phyloP scores from a whole-genome alignment of 2,797 vertebrate genomes.

The Labeo calbasu region DNA sequence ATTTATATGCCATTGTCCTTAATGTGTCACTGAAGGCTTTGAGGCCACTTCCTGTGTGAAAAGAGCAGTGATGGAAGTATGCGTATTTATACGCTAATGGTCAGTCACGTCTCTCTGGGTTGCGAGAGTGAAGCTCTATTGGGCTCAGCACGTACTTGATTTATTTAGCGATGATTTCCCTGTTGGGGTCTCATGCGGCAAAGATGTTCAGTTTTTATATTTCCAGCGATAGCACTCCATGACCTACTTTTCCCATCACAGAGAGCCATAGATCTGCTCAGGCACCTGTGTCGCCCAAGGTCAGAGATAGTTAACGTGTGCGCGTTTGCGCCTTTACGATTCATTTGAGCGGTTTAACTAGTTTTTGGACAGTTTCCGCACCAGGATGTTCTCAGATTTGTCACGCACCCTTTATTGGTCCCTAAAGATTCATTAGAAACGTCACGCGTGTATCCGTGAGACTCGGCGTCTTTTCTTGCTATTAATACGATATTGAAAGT shows the following conservation, averaged over 20 bases:
- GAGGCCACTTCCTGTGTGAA: slow-evolving; percentile 6
- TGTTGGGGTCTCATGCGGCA: slow-evolving; percentile 75
- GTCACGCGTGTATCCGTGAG: not conserved
- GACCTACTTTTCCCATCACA: slow-evolving; percentile 79
- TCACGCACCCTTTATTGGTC: not conserved
- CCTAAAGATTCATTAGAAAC: slow-evolving; percentile 20
- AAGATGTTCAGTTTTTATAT: slow-evolving; percentile 79
- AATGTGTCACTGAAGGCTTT: slow-evolving; percentile 17
- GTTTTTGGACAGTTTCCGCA: not conserved
- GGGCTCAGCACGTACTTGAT: slow-evolving; percentile 73
- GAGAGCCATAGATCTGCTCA: slow-evolving; percentile 62
- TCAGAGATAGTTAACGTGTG: slow-evolving; percentile 15
- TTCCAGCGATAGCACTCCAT: slow-evolving; percentile 74
- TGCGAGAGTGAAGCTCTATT: not conserved
- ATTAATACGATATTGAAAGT: slow-evolving; percentile 41
- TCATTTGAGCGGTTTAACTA: not conserved
- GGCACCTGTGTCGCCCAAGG: slow-evolving; percentile 46
- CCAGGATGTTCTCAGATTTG: not conserved
- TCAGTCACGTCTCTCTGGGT: slow-evolving; percentile 35
- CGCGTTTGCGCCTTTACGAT: not conserved
- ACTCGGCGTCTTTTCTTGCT: not conserved
- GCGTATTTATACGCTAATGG: slow-evolving; percentile 45
- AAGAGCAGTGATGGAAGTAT: slow-evolving; percentile 16
- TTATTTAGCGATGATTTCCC: slow-evolving; percentile 84
- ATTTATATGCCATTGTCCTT: slow-evolving; percentile 16